Percentiles rank a stretch among this genome's conserved stretches.
phyloP scores from a whole-genome alignment of 2,888 invertebrate genomes.

The Reticulitermes lucifugus region DNA sequence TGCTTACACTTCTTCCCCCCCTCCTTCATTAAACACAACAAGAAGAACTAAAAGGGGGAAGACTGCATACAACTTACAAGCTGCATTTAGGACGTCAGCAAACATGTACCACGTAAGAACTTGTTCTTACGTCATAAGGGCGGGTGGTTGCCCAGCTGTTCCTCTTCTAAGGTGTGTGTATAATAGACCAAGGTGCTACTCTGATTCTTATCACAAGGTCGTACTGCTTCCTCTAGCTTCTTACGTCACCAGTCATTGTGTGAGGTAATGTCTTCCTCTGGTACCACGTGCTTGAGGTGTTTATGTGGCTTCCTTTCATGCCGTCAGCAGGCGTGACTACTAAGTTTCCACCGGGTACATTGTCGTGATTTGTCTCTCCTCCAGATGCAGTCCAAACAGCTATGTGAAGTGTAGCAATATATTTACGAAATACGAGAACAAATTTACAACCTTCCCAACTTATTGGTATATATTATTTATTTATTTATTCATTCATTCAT shows the following conservation, averaged over 20 bases:
- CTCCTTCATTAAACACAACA: slow-evolving; percentile 20
- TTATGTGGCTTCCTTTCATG: too few relatives aligned
- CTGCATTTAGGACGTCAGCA: slow-evolving; percentile 17
- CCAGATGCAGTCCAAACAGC: too few relatives aligned
- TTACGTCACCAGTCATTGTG: slow-evolving; percentile 30
- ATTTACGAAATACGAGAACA: too few relatives aligned
- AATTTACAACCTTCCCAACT: too few relatives aligned
- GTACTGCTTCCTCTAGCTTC: slow-evolving; percentile 2
- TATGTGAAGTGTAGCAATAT: too few relatives aligned
- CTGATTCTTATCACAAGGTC: slow-evolving; percentile 39
- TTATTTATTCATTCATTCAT: too few relatives aligned
- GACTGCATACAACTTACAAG: slow-evolving; percentile 8
- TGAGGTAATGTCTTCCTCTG: not conserved
- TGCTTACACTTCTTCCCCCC: slow-evolving; percentile 5
- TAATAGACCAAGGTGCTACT: not conserved
- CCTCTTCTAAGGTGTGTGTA: not conserved
- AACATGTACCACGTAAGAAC: not conserved
- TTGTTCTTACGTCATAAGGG: slow-evolving; percentile 27
- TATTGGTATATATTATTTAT: too few relatives aligned
- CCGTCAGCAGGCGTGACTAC: too few relatives aligned
- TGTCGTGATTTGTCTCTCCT: too few relatives aligned
- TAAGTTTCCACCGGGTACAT: too few relatives aligned
- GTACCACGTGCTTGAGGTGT: not conserved
- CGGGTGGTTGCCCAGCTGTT: slow-evolving; percentile 1
- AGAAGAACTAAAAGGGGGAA: slow-evolving; percentile 19